Evolutionary conservation across 2,888 invertebrate species (phyloP), one percentile per base, ranked within the genome.

Genomic region (Prostheceraeus crozeri): DNA sequence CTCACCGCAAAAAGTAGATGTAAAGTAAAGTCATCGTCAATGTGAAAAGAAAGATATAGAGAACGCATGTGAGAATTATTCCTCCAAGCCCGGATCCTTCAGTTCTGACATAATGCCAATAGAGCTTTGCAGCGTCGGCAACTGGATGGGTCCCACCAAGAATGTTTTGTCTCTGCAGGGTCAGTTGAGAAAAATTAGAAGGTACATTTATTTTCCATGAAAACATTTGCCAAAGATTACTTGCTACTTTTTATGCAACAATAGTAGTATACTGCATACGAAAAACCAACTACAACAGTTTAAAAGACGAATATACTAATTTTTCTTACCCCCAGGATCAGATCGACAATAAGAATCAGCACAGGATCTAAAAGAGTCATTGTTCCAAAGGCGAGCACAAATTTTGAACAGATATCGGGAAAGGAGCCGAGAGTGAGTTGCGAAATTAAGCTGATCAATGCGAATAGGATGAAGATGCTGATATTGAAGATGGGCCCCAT

Each of bases 1-100:
- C 63, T 62, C 62, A 74, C 74, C 74, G 69, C 46, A 74, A 67
- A 67, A 74, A 74, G 67, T 72, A 74, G 72, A 74, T 73, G 68
- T 73, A 74, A 59, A 74, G 68, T 23, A 73, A 68, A 36, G 69
- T 65, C 3, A 67, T 68, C 3, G 69, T 57, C 31, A 71, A 63
- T 59, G 73, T 72, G 62, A 68, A 67, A 56, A 67, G 66, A 62
- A 71, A 71, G 25, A 67, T 51, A 60, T 72, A 73, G 36, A 73
- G 67, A 62, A 74, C 71, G 11, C 68, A 52, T 1, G 71, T 69
- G 57, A 74, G 67, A 60, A 73, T 69, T n/a, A 72, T 67, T 0
- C 74, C 73, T 1, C 69, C 68, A 46, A 73, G 60, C 3, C 74
- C 74, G 1, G 70, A 69, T 1, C 72, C 72, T 64, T 74, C 69